Evolutionary conservation across 2,888 invertebrate species (phyloP), one percentile per base, ranked within the genome.

Genomic region (Lycaena phlaeas): DNA sequence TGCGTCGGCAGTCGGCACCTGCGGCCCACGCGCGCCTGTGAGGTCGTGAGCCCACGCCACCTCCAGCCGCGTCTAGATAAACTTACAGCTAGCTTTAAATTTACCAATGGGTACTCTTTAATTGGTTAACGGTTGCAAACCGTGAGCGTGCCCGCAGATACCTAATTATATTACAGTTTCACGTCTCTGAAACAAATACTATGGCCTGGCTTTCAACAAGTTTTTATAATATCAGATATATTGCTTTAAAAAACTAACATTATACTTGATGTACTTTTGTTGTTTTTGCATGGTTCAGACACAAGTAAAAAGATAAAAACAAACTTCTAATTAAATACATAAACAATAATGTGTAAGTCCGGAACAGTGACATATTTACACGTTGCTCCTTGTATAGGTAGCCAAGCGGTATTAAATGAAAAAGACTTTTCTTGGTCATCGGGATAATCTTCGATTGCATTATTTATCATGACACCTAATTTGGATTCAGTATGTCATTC

Each of bases 1-100:
- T 71, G 70, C 75, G 74, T 76, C 71, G 74, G 74, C 78, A 79
- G 74, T 76, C 71, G 74, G 74, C 78, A 79, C 79, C 78, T 78
- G 75, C 73, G 54, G 50, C 79, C 79, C 77, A 78, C 78, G 74
- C 78, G 49, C n/a, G 49, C 31, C 36, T 31, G 58, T 62, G 72
- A 74, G 78, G 73, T 69, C 77, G 66, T 44, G 54, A 49, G 57
- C 78, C 74, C 65, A 74, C 77, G 61, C 66, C 47, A 50, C 65
- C 64, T 52, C 52, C 62, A 51, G 45, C 38, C 40, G 27, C 42
- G 40, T 29, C 44, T 45, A 28, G 38, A 36, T 40, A 48, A 42
- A 43, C 22, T 37, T 29, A 29, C 22, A 14, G 14, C 30, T 30
- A 25, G 25, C 25, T 30, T 30, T 10, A 10, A 39, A 25, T 39